These are phyloP conservation scores for Tupaia chinensis DNA, from an alignment of 2,113 vertebrate species.

Conservation along the genomic window DNA sequence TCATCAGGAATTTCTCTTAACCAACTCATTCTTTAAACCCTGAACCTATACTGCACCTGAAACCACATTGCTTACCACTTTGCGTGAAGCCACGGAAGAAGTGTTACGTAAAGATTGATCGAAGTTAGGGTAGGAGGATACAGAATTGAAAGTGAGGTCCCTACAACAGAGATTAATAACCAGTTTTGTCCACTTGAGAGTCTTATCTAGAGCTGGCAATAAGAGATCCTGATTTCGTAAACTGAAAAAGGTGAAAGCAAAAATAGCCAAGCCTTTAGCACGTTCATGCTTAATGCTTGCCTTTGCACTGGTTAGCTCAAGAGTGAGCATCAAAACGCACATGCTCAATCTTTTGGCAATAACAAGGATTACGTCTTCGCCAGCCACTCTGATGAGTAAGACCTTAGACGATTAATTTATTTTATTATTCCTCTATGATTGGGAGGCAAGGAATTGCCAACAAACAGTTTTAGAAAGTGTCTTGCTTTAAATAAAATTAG, in stretches of 20 bases:
- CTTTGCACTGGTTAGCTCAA: slow-evolving; percentile 53
- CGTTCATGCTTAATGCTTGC: slow-evolving; percentile 35
- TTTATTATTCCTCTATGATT: slow-evolving; percentile 63
- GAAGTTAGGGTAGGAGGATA: not conserved
- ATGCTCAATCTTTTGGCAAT: slow-evolving; percentile 48
- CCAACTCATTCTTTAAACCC: not conserved
- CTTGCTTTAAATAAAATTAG: slow-evolving; percentile 60
- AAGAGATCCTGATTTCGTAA: not conserved
- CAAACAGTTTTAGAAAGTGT: slow-evolving; percentile 48
- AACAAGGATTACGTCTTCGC: slow-evolving; percentile 62
- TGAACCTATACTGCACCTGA: not conserved
- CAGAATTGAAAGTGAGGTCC: not conserved
- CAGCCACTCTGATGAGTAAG: slow-evolving; percentile 58
- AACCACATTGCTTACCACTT: not conserved
- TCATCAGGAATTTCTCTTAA: not conserved
- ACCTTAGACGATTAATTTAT: slow-evolving; percentile 52
- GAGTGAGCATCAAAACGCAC: slow-evolving; percentile 50
- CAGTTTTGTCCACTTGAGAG: not conserved
- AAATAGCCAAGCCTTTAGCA: slow-evolving; percentile 33
- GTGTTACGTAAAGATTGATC: not conserved
- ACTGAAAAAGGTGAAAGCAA: slow-evolving; percentile 57
- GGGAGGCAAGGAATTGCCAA: slow-evolving; percentile 4
- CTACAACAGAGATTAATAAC: not conserved
- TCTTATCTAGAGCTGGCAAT: not conserved
- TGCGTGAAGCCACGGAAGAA: not conserved